These are phyloP conservation scores for Epizoanthus fatuus DNA, from an alignment of 92 coral and sea anemone genomes.

Conservation along the genomic window DNA sequence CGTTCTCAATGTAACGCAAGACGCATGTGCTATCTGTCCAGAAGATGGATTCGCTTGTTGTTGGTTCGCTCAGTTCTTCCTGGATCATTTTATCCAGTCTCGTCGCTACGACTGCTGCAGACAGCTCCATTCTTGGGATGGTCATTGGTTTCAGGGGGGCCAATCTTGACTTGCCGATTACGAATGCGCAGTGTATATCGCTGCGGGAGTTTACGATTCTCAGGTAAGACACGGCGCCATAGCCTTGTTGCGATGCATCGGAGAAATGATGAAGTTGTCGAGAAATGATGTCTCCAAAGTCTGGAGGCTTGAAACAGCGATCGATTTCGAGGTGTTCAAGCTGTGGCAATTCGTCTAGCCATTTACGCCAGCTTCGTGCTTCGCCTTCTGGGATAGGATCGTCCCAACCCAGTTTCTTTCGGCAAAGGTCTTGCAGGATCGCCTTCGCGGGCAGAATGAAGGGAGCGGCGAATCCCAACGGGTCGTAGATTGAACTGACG, in stretches of 20 bases:
- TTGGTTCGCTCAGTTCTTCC: no score
- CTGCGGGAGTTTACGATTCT: not conserved
- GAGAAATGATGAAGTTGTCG: conserved; percentile 31
- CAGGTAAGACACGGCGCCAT: conserved; percentile 23
- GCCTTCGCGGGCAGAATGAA: conserved; percentile 26
- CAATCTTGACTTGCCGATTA: no score
- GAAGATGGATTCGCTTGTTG: no score
- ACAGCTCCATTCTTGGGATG: no score
- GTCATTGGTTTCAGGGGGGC: no score
- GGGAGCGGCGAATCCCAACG: conserved; percentile 52
- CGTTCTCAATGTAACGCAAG: no score
- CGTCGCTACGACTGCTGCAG: no score
- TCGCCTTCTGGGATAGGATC: conserved; percentile 21
- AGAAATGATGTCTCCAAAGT: not conserved
- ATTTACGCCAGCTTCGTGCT: not conserved
- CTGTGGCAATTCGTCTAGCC: conserved; percentile 15
- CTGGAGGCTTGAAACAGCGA: conserved; percentile 38
- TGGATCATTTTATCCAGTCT: no score
- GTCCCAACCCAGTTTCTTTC: conserved; percentile 40
- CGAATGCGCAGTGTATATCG: no score
- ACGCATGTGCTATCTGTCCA: no score
- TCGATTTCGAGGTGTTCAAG: conserved; percentile 12
- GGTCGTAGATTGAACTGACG: conserved; percentile 55
- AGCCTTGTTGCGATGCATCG: conserved; percentile 27
- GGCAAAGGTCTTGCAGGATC: conserved; percentile 32